A percentile compares a stretch with the other conserved stretches of the same genome.
Conservation (phyloP, 2,888 invertebrate genomes). For the Lasioglossum zephyrum region DNA sequence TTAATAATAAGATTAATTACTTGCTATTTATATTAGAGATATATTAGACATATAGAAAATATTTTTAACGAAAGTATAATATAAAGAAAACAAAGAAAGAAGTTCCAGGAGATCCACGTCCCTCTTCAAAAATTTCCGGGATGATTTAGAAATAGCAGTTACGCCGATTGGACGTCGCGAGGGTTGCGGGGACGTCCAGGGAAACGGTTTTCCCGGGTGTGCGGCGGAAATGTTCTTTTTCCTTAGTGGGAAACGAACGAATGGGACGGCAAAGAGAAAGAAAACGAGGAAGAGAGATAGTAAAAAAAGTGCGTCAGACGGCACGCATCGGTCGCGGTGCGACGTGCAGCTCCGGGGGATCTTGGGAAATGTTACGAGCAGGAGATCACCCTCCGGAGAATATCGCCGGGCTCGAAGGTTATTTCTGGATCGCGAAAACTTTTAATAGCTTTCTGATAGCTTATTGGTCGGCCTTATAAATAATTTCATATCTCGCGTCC, state of each 20-base stretch:
- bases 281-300: constrained; percentile 15
- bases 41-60: too few species aligned
- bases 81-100: too few species aligned
- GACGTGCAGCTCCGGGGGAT: constrained; percentile 32
- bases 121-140: constrained; percentile 24
- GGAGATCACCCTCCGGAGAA: constrained; percentile 71
- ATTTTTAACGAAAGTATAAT: too few species aligned
- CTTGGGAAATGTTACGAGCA: constrained; percentile 55
- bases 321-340: constrained; percentile 51
- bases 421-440: constrained; percentile 77
- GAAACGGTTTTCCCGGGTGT: constrained; percentile 21
- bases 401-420: constrained; percentile 69
- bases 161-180: not conserved
- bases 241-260: constrained; percentile 21
- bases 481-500: constrained; percentile 71
- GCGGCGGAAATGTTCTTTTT: constrained; percentile 48
- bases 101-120: not conserved
- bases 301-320: constrained; percentile 52
- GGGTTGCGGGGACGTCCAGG: not conserved
- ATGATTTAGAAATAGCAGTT: constrained; percentile 18
- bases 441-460: constrained; percentile 79
- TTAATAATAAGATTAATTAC: too few species aligned
- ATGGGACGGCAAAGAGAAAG: constrained; percentile 20
- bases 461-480: constrained; percentile 75
- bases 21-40: too few species aligned